Base-by-base conservation (phyloP, 2,797 vertebrate species). In the Neosilurus hyrtlii region DNA sequence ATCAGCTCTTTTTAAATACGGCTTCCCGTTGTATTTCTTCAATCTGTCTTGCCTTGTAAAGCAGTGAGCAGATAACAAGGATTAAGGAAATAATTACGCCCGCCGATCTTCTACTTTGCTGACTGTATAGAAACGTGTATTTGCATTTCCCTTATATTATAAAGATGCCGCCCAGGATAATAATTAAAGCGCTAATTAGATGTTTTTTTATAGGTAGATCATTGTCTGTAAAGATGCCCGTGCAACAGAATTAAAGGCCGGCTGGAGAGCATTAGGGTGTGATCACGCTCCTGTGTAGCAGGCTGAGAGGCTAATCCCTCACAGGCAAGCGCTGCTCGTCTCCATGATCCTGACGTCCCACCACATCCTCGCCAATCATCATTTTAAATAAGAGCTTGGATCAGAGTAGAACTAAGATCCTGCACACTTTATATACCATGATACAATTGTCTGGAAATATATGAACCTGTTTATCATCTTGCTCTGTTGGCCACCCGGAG, bases 251-350 rank as follows among this genome's bases (percentile, higher is more conserved):
- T 80, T 79, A 66, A 65, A 57, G 30, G 52, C n/a, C 26, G 37
- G 26, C 61, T 66, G 82, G 77, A 73, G 61, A 75, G 78, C 61
- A 59, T 59, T 74, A 51, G 52, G 52, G 62, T 75, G 67, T 84
- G 78, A 84, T 80, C 67, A 66, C 65, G 77, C 61, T 70, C 70
- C 62, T 84, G 83, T 84, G 83, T 52, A 74, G 62, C 37, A 65
- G 71, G 51, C 82, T 71, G 75, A 37, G 62, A 80, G 78, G 71
- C 78, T 80, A 84, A 80, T 84, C 83, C 78, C 63, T 80, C 76
- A 67, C 76, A 79, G 68, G 73, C 73, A 37, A 78, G 24, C 67
- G 63, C 66, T 22, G 68, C 76, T 80, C 78, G 30, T 74, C 72
- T 75, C 70, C 26, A 6, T 37, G 78, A 68, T 75, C 70, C 78